Evolutionary conservation across 1,140 invertebrate genomes (phyloP).

Genomic region (Trachelipus rathkii): DNA sequence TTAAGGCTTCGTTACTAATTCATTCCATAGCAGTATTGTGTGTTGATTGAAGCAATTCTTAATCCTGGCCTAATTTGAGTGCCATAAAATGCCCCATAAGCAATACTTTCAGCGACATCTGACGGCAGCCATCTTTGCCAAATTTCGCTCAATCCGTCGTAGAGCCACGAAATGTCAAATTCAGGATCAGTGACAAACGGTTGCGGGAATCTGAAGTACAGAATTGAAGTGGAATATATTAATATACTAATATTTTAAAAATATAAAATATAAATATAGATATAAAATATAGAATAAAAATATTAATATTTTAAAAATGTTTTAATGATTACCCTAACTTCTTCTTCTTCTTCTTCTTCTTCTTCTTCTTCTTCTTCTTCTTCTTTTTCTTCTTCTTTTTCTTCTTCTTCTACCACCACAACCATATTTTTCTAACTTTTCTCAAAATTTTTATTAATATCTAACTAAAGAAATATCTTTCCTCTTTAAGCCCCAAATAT

Average conservation of each 20-base stretch:
- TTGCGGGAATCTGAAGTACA: constrained; percentile 35
- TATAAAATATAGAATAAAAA: too few species aligned
- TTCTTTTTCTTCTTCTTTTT: too few species aligned
- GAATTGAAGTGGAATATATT: constrained; percentile 5
- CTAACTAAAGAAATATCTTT: too few species aligned
- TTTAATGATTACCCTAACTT: too few species aligned
- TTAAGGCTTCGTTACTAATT: constrained; percentile 21
- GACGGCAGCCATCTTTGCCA: constrained; percentile 65
- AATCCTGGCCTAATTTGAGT: constrained; percentile 23
- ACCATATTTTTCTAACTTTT: too few species aligned
- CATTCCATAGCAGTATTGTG: constrained; percentile 24
- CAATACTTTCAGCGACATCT: constrained; percentile 60
- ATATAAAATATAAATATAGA: too few species aligned
- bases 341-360: too few species aligned
- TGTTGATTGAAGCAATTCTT: constrained; percentile 17
- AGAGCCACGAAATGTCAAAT: constrained; percentile 59
- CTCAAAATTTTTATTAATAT: too few species aligned
- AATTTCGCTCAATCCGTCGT: constrained; percentile 59
- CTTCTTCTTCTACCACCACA: too few species aligned
- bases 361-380: too few species aligned
- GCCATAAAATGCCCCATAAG: constrained; percentile 63
- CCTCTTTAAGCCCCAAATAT: too few species aligned
- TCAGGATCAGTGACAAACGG: constrained; percentile 47
- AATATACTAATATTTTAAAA: background rate
- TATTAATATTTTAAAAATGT: too few species aligned